These are phyloP conservation scores for Plebejus melissa DNA, from an alignment of 2,888 invertebrate species.

Conservation along the genomic window DNA sequence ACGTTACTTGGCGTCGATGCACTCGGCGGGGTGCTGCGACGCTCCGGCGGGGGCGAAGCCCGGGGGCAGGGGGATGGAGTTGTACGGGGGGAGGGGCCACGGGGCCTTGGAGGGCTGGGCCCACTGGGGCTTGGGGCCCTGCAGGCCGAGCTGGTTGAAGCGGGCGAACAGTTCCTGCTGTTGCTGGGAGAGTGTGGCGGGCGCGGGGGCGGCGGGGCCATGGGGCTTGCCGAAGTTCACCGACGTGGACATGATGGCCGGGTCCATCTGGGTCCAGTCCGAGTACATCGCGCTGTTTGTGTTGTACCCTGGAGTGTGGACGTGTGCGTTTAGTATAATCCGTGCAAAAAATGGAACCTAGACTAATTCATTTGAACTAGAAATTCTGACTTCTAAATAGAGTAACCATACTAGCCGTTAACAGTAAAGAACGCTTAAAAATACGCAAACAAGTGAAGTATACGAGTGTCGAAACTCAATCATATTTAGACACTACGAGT, in stretches of 20 bases:
- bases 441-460: too few relatives aligned
- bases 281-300: conserved; percentile 73
- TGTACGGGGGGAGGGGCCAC: conserved; percentile 46
- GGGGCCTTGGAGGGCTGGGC: conserved; percentile 41
- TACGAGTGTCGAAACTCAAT: too few relatives aligned
- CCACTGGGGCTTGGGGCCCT: conserved; percentile 44
- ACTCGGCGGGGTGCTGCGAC: conserved; percentile 63
- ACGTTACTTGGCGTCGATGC: conserved; percentile 75
- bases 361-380: too few relatives aligned
- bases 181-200: conserved; percentile 45
- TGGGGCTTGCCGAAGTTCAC: conserved; percentile 72
- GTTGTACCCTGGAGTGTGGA: conserved; percentile 52
- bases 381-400: too few relatives aligned
- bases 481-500: too few relatives aligned
- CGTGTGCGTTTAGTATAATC: background rate
- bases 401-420: too few relatives aligned
- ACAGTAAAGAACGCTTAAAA: too few relatives aligned
- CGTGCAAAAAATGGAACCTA: background rate
- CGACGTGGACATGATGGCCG: conserved; percentile 91
- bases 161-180: conserved; percentile 67
- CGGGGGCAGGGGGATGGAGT: conserved; percentile 63
- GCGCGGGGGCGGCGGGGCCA: conserved; percentile 39
- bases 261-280: conserved; percentile 96
- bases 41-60: conserved; percentile 70
- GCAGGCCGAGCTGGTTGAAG: conserved; percentile 58